Evolutionary conservation across 2,113 vertebrate species (phyloP).

Genomic region (Diphyllodes magnificus): DNA sequence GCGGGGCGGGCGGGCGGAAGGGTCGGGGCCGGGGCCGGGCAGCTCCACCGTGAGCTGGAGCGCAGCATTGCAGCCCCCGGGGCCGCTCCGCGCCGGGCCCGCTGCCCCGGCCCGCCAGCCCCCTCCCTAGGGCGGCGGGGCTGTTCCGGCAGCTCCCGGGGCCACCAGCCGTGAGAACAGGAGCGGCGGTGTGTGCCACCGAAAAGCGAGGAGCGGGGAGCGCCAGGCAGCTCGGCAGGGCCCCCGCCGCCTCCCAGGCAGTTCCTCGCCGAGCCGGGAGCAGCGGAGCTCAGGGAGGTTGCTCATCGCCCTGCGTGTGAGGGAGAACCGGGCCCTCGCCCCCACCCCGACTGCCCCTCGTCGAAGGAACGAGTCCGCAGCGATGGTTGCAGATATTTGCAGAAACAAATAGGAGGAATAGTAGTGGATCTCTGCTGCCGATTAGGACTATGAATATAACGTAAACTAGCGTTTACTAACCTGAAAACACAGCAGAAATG

Average conservation of each 20-base stretch:
- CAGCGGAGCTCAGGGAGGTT: not conserved
- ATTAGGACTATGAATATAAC: not conserved
- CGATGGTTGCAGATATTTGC: accelerated
- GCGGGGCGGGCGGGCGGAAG: slow-evolving; percentile 46
- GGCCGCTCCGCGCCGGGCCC: not conserved
- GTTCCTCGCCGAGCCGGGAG: not conserved
- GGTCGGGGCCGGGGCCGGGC: not conserved
- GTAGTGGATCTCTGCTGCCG: not conserved
- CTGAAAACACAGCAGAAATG: not conserved
- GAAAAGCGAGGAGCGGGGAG: not conserved
- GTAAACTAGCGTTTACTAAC: not conserved
- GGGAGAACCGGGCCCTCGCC: not conserved
- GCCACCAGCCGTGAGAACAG: not conserved
- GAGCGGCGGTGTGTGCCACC: not conserved
- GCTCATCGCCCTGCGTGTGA: accelerated
- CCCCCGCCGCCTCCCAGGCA: not conserved
- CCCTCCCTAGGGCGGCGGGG: not conserved
- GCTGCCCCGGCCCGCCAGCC: not conserved
- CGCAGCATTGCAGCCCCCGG: not conserved
- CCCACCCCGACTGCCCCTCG: not conserved
- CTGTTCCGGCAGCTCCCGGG: not conserved
- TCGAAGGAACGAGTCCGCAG: accelerated
- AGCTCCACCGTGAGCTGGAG: slow-evolving; percentile 68
- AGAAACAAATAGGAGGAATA: not conserved
- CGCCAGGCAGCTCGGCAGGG: not conserved